A percentile compares a stretch with the other conserved stretches of the same genome.
Conservation (phyloP, 2,888 invertebrate genomes). For the Phaonia tiefii region DNA sequence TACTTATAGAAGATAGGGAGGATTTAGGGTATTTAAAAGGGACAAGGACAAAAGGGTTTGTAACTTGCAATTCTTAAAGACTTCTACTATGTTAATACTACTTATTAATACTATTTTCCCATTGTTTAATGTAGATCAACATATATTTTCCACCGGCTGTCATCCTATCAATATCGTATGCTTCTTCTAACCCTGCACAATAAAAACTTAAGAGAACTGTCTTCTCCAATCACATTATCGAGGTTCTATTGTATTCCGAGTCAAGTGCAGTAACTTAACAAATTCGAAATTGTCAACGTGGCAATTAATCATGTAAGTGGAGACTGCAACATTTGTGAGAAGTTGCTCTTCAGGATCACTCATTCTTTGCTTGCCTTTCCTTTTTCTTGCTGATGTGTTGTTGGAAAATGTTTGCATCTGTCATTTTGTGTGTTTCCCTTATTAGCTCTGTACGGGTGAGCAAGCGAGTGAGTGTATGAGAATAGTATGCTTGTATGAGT, state of each 20-base stretch:
- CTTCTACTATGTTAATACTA: too few relatives aligned
- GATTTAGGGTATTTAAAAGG: too few relatives aligned
- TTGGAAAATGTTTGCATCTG: conserved; percentile 11
- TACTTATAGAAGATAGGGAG: too few relatives aligned
- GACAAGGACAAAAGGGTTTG: too few relatives aligned
- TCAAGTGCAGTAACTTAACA: background rate
- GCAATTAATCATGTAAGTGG: conserved; percentile 15
- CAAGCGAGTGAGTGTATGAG: background rate
- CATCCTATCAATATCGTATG: too few relatives aligned
- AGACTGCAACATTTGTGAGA: too few relatives aligned
- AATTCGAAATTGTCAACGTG: conserved; percentile 18
- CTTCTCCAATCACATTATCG: background rate
- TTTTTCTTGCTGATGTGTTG: background rate
- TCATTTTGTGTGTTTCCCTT: conserved; percentile 6
- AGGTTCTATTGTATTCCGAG: background rate
- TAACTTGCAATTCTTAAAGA: too few relatives aligned
- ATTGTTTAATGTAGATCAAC: too few relatives aligned
- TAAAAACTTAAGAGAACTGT: too few relatives aligned
- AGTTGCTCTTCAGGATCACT: background rate
- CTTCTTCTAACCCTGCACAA: too few relatives aligned
- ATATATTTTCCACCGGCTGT: too few relatives aligned
- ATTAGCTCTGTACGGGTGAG: conserved; percentile 1
- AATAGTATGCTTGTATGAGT: background rate
- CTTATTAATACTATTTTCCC: too few relatives aligned
- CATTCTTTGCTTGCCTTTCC: background rate